These are phyloP conservation scores for Limnothrissa miodon DNA, from an alignment of 2,113 vertebrate species.

Conservation along the genomic window DNA sequence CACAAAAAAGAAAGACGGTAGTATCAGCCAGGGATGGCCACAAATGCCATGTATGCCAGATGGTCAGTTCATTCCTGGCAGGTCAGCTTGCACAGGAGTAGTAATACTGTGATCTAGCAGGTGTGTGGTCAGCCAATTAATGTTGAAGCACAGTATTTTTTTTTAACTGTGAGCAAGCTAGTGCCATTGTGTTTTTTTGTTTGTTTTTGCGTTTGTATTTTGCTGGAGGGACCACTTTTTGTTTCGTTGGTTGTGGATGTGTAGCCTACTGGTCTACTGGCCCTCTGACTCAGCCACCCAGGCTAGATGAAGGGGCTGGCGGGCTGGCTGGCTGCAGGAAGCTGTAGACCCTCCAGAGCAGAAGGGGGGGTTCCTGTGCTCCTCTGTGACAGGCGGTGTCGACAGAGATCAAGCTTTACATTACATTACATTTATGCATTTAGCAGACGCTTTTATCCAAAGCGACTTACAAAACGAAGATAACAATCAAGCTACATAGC, in stretches of 20 bases:
- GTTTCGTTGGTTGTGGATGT: not conserved
- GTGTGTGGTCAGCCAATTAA: not conserved
- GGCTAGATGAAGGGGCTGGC: constrained; percentile 19
- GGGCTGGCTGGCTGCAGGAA: constrained; percentile 18
- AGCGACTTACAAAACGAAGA: too few species aligned
- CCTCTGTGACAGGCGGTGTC: constrained; percentile 20
- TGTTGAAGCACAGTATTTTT: not conserved
- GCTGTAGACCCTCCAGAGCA: constrained; percentile 2
- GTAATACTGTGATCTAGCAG: not conserved
- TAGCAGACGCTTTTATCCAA: too few species aligned
- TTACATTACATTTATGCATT: too few species aligned
- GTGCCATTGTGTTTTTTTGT: too few species aligned
- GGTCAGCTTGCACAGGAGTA: not conserved
- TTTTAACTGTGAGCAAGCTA: too few species aligned
- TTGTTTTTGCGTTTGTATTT: too few species aligned
- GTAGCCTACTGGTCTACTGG: constrained; percentile 27
- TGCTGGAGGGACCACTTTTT: not conserved
- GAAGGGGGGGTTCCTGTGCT: not conserved
- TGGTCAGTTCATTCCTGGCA: too few species aligned
- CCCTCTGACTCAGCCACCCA: constrained; percentile 17
- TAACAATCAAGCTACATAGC: too few species aligned
- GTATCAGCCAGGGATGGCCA: too few species aligned
- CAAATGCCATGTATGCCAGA: too few species aligned
- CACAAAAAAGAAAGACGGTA: too few species aligned
- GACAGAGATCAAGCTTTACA: constrained; percentile 39